A percentile compares a stretch with the other conserved stretches of the same genome.
These are phyloP conservation scores for Troides oblongomaculatus DNA, from an alignment of 2,888 invertebrate species.

Conservation along the genomic window DNA sequence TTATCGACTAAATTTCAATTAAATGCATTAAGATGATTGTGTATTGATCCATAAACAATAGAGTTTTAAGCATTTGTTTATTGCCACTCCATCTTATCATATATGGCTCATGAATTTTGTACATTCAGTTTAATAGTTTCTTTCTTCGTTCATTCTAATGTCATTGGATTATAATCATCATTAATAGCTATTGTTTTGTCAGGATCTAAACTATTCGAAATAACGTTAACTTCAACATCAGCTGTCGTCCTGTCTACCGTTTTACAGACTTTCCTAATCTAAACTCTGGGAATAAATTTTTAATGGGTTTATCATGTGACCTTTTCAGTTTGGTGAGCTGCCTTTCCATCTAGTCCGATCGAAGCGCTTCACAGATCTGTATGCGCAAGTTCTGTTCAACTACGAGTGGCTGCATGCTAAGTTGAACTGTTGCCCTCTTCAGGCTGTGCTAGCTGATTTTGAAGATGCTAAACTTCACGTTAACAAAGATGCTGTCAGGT, in stretches of 20 bases:
- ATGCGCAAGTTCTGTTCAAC: conserved; percentile 96
- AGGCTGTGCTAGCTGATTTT: conserved; percentile 96
- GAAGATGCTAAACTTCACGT: conserved; percentile 94
- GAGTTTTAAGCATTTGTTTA: background rate
- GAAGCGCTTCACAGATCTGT: conserved; percentile 92
- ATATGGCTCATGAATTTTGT: background rate
- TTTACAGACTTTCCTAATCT: too few relatives aligned
- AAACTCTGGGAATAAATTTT: too few relatives aligned
- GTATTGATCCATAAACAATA: conserved; percentile 14
- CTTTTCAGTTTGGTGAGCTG: conserved; percentile 91
- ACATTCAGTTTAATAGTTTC: too few relatives aligned
- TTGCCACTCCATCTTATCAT: conserved; percentile 7
- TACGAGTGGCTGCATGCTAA: conserved; percentile 99
- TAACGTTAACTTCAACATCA: too few relatives aligned
- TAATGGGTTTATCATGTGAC: background rate
- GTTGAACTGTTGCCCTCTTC: conserved; percentile 95
- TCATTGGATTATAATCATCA: too few relatives aligned
- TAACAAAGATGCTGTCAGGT: conserved; percentile 90
- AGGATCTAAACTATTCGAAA: too few relatives aligned
- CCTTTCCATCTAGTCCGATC: conserved; percentile 97
- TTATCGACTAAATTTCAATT: too few relatives aligned
- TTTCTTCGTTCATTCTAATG: too few relatives aligned
- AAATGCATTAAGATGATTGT: background rate
- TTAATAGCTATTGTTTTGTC: too few relatives aligned
- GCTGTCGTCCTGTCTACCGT: too few relatives aligned